Conservation (phyloP, 2,113 vertebrate genomes). For the Epinephelus moara region DNA sequence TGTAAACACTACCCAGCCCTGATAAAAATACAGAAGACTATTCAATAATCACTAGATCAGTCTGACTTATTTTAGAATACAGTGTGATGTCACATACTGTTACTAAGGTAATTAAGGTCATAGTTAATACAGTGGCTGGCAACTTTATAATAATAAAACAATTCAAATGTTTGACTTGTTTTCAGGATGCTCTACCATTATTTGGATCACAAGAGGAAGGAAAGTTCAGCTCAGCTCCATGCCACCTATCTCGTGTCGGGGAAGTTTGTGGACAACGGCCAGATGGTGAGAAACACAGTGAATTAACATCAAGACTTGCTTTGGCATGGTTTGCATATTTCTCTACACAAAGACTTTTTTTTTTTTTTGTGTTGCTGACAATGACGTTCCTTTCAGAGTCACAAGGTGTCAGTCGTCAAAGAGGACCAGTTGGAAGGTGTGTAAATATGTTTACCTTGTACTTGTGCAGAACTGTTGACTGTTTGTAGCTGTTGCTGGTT, state of each 20-base stretch:
- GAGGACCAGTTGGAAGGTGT: conserved; percentile 95
- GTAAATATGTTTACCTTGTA: conserved; percentile 3
- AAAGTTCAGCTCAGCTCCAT: conserved; percentile 89
- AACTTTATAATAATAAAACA: not conserved
- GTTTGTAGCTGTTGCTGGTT: not conserved
- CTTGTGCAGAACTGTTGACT: not conserved
- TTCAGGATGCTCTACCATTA: conserved; percentile 96
- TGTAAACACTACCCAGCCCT: no score
- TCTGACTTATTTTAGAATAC: not conserved
- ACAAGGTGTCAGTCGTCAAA: conserved; percentile 95
- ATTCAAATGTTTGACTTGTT: not conserved
- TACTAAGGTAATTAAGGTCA: not conserved
- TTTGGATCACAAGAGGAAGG: conserved; percentile 92
- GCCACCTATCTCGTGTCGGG: conserved; percentile 96
- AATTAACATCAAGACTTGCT: not conserved
- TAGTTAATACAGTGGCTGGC: not conserved
- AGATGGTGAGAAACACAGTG: conserved; percentile 80
- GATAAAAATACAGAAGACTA: not conserved
- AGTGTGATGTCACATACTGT: not conserved
- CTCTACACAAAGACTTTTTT: not conserved
- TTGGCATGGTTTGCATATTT: not conserved
- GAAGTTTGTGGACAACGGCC: conserved; percentile 87
- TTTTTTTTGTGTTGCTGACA: not conserved
- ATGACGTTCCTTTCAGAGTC: conserved; percentile 86
- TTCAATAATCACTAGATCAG: no score